phyloP scores from a whole-genome alignment of 2,113 vertebrate species.

The Dipodomys ordii region DNA sequence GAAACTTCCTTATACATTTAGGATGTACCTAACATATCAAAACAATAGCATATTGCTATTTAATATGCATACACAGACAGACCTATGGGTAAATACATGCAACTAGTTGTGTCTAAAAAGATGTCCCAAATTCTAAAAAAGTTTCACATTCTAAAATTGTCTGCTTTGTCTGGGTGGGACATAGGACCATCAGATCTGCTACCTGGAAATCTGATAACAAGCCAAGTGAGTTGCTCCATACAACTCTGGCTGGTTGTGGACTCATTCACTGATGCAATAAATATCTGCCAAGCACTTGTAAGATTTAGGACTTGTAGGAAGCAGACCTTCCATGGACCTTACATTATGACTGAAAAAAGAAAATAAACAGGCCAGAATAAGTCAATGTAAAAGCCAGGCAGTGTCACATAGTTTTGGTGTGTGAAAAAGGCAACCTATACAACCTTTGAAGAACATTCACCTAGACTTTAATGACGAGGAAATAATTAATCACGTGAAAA shows the following conservation, averaged over 20 bases:
- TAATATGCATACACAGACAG: background rate
- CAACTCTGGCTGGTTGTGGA: background rate
- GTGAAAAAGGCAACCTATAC: background rate
- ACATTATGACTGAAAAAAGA: background rate
- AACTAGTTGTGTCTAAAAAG: background rate
- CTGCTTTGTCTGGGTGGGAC: background rate
- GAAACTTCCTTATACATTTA: background rate
- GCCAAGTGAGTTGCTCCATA: background rate
- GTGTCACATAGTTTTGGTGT: background rate
- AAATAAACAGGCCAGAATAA: background rate
- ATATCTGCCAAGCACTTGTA: constrained; percentile 3
- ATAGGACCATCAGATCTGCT: background rate
- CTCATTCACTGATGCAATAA: background rate
- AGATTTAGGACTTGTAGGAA: background rate
- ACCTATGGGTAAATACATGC: background rate
- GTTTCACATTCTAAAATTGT: background rate
- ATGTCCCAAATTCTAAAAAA: background rate
- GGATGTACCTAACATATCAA: background rate
- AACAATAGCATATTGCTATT: background rate
- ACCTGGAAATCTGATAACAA: background rate
- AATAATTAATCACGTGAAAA: background rate
- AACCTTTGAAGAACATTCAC: background rate
- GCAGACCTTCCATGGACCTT: background rate
- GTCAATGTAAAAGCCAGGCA: background rate
- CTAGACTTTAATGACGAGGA: background rate